Evolutionary conservation across 2,797 vertebrate genomes (phyloP).

Genomic region (Melanotaenia maccullochi): DNA sequence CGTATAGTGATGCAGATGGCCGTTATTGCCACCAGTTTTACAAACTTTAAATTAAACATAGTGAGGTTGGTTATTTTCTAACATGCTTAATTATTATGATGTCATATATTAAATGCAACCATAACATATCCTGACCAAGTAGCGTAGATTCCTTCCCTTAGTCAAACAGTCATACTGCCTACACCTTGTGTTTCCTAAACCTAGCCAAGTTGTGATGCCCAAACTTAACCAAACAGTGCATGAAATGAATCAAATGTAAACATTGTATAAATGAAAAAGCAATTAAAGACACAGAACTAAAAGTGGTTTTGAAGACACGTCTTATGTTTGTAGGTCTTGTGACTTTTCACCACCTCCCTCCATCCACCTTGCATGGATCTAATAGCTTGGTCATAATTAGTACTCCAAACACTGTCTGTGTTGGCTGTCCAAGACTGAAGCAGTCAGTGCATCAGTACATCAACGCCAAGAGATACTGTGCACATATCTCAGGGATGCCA

Average conservation of each 20-base stretch:
- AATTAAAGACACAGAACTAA: too few species aligned
- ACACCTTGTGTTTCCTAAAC: not conserved
- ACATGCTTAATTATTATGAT: not conserved
- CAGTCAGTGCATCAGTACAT: not conserved
- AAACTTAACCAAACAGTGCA: not conserved
- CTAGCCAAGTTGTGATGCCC: not conserved
- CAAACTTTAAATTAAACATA: too few species aligned
- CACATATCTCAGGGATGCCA: not conserved
- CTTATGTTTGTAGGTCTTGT: not conserved
- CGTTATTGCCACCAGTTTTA: too few species aligned
- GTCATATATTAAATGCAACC: not conserved
- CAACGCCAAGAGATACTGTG: not conserved
- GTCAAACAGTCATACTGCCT: not conserved
- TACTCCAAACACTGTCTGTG: not conserved
- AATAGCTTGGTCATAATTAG: not conserved
- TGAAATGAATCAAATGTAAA: not conserved
- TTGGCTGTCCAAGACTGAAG: not conserved
- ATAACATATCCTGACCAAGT: not conserved
- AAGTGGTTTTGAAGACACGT: not conserved
- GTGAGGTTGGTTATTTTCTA: not conserved
- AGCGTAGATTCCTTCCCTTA: not conserved
- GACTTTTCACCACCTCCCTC: not conserved
- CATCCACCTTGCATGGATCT: not conserved
- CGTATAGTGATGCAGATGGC: slow-evolving; percentile 8
- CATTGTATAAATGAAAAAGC: not conserved